Percentiles rank a stretch among this genome's conserved stretches.
phyloP scores from a whole-genome alignment of 53 echinoderm and acorn worm species.

The Echinometra lucunter region DNA sequence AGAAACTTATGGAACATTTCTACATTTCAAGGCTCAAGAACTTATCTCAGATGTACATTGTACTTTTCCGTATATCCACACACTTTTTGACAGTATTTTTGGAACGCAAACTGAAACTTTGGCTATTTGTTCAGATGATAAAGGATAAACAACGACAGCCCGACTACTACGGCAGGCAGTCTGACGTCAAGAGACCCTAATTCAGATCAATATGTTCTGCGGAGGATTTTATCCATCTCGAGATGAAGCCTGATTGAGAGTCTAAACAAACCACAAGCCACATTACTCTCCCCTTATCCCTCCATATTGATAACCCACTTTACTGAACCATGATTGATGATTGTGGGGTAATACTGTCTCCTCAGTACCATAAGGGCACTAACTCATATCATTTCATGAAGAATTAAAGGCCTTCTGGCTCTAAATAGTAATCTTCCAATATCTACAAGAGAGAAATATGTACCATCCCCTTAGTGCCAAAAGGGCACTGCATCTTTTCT shows the following conservation, averaged over 20 bases:
- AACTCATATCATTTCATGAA: too few relatives aligned
- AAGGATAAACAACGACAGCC: conserved; percentile 13
- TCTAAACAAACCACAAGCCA: background rate
- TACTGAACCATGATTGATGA: background rate
- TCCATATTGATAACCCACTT: conserved; percentile 21
- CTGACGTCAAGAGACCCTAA: conserved; percentile 39
- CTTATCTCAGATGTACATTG: background rate
- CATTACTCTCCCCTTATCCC: background rate
- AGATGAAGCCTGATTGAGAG: background rate
- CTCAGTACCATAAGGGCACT: background rate
- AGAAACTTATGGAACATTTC: too few relatives aligned
- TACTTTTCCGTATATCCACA: background rate
- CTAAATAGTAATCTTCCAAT: too few relatives aligned
- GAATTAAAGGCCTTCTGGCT: too few relatives aligned
- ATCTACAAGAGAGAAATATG: too few relatives aligned
- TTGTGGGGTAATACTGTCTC: background rate
- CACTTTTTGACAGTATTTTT: background rate
- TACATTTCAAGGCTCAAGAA: background rate
- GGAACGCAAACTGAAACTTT: conserved; percentile 1
- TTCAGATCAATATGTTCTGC: background rate
- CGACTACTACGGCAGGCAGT: background rate
- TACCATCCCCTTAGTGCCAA: too few relatives aligned
- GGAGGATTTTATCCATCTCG: background rate
- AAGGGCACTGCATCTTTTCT: too few relatives aligned
- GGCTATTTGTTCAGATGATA: conserved; percentile 37